Conservation (phyloP, 2,888 invertebrate species). For the Microchrysa polita region DNA sequence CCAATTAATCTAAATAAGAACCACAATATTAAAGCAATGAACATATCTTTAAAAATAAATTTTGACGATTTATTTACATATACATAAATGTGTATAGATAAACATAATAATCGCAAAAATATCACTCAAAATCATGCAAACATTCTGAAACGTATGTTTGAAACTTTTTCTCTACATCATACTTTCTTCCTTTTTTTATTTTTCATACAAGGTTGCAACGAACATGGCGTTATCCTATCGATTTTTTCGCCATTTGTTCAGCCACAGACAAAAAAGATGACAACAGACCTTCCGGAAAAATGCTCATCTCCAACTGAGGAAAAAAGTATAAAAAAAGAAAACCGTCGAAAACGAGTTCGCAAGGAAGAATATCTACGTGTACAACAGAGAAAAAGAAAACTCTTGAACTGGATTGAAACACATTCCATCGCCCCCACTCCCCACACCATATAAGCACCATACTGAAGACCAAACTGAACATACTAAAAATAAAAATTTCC, state of each 20-base stretch:
- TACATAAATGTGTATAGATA: too few species aligned
- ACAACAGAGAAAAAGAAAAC: constrained; percentile 17
- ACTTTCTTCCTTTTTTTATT: too few species aligned
- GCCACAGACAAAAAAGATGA: constrained; percentile 42
- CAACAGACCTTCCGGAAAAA: constrained; percentile 33
- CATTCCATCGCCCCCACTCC: neutral
- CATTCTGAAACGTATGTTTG: neutral
- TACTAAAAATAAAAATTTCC: too few species aligned
- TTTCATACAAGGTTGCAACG: neutral
- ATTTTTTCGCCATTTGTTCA: constrained; percentile 25
- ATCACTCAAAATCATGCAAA: neutral
- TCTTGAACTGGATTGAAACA: neutral
- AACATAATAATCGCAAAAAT: too few species aligned
- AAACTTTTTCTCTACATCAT: neutral
- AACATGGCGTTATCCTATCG: constrained; percentile 39
- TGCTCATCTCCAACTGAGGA: constrained; percentile 32
- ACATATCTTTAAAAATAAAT: too few species aligned
- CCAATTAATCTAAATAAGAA: too few species aligned
- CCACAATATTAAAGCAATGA: too few species aligned
- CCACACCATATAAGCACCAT: too few species aligned
- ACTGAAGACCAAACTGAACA: neutral
- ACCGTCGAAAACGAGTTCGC: neutral
- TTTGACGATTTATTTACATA: too few species aligned
- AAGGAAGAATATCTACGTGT: neutral
- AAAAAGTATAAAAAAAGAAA: constrained; percentile 14